Conservation (phyloP, 1,140 invertebrate species). For the Aphidius gifuensis region DNA sequence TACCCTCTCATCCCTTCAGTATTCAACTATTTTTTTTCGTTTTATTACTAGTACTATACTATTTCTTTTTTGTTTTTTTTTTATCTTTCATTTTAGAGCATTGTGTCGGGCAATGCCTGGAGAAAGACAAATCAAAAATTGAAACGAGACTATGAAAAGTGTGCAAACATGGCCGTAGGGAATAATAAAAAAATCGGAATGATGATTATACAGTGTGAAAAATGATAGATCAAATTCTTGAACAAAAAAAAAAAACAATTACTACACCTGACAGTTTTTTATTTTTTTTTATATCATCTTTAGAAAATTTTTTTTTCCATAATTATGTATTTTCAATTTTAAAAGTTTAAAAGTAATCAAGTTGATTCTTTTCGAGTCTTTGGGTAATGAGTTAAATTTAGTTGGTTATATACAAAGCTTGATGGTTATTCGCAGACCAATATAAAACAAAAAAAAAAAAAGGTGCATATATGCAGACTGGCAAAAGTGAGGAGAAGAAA, state of each 20-base stretch:
- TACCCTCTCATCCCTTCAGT: too few species aligned
- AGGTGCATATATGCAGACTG: constrained; percentile 8
- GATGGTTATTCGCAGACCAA: neutral
- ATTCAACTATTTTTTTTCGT: neutral
- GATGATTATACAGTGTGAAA: neutral
- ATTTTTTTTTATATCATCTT: too few species aligned
- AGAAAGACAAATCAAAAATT: neutral
- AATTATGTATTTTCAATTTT: constrained; percentile 1
- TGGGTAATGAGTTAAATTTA: neutral
- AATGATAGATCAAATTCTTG: too few species aligned
- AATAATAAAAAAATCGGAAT: constrained; percentile 14
- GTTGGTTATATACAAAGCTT: neutral
- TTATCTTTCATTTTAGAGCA: neutral
- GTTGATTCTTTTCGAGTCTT: neutral
- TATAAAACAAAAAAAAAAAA: neutral
- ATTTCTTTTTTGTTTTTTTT: neutral
- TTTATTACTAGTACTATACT: constrained; percentile 5
- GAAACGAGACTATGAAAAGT: constrained; percentile 6
- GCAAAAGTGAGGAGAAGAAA: constrained; percentile 2
- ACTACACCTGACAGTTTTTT: too few species aligned
- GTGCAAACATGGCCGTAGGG: constrained; percentile 12
- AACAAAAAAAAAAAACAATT: too few species aligned
- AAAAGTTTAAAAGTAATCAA: neutral
- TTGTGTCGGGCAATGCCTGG: constrained; percentile 4
- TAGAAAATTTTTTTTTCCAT: too few species aligned